Evolutionary conservation across 2,888 invertebrate genomes (phyloP).

Genomic region (Netelia fuscicornis): DNA sequence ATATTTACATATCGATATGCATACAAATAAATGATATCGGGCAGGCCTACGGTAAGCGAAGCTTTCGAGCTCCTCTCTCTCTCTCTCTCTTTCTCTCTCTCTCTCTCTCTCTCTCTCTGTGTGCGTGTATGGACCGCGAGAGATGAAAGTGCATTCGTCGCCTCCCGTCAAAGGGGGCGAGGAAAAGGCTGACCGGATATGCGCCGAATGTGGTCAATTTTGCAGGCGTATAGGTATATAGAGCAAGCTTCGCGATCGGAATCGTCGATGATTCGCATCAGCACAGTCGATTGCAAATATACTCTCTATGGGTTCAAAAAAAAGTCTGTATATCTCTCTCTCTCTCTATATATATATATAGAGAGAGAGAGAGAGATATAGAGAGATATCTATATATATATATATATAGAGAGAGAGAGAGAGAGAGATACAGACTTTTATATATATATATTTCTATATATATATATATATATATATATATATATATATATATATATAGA

Average conservation of each 20-base stretch:
- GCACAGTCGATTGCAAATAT: conserved; percentile 58
- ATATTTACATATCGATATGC: not conserved
- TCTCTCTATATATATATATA: not conserved
- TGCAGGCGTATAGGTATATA: conserved; percentile 3
- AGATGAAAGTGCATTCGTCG: conserved; percentile 27
- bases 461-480: too few relatives aligned
- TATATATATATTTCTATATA: too few relatives aligned
- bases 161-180: conserved; percentile 47
- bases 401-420: too few relatives aligned
- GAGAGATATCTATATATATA: not conserved
- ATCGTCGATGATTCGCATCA: conserved; percentile 55
- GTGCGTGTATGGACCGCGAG: not conserved
- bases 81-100: too few relatives aligned
- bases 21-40: not conserved
- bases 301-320: conserved; percentile 20
- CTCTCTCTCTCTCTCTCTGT: not conserved
- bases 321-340: not conserved
- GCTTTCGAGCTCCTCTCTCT: not conserved
- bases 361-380: too few relatives aligned
- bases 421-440: too few relatives aligned
- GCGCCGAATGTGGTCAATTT: conserved; percentile 58
- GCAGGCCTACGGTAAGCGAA: conserved; percentile 8
- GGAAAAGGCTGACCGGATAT: conserved; percentile 55
- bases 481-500: too few relatives aligned
- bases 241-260: conserved; percentile 45